Evolutionary conservation across 37 sponge, comb jelly and placozoan genomes (phyloP).

Genomic region (Diacarnus erythraeanus): DNA sequence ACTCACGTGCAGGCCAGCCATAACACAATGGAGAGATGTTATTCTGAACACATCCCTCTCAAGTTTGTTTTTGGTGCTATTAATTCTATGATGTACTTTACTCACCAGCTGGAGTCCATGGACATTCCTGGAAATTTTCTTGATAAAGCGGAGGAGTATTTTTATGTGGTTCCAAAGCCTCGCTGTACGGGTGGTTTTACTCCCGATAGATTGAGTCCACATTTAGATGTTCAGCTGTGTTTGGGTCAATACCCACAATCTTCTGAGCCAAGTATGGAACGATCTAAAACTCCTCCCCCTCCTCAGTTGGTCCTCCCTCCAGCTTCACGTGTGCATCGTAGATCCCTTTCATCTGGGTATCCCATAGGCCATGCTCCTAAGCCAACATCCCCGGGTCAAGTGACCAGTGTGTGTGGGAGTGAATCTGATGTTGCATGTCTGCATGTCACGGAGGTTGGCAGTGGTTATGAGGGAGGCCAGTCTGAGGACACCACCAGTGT

Average conservation of each 20-base stretch:
- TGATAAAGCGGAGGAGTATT: constrained; percentile 18
- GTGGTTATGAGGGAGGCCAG: constrained; percentile 32
- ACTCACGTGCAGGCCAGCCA: constrained; percentile 46
- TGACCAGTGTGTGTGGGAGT: neutral
- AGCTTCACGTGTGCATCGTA: constrained; percentile 13
- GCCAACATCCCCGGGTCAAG: neutral
- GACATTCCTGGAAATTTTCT: constrained; percentile 11
- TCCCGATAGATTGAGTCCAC: neutral
- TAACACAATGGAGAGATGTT: constrained; percentile 12
- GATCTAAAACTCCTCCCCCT: constrained; percentile 26
- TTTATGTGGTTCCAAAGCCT: constrained; percentile 29
- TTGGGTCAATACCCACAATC: neutral
- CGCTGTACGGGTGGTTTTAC: neutral
- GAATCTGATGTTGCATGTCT: neutral
- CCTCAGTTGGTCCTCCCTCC: neutral
- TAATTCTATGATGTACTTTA: constrained; percentile 50
- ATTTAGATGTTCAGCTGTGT: neutral
- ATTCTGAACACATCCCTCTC: constrained; percentile 14
- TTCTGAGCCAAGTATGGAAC: neutral
- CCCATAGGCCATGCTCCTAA: neutral
- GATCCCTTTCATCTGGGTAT: constrained; percentile 25
- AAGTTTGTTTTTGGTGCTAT: constrained; percentile 68
- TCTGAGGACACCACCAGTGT: constrained; percentile 14
- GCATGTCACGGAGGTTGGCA: neutral
- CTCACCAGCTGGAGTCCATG: constrained; percentile 36